Evolutionary conservation across 2,888 invertebrate species (phyloP).

Genomic region (Sipha maydis): DNA sequence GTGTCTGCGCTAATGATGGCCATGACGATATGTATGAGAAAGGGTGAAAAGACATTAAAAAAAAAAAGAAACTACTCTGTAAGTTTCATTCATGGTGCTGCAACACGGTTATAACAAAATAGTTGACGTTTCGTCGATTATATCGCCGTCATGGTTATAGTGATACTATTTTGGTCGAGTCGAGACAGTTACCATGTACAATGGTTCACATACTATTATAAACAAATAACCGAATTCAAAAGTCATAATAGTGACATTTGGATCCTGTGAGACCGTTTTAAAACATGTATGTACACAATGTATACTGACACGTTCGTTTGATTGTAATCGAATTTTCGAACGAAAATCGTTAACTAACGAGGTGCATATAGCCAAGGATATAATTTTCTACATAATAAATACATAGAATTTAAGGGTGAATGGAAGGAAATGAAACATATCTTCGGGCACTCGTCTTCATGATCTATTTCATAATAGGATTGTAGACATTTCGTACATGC

Average conservation of each 20-base stretch:
- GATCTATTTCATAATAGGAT: slow-evolving; percentile 7
- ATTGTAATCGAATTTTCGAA: slow-evolving; percentile 6
- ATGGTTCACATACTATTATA: background rate
- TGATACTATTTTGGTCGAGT: background rate
- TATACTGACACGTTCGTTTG: slow-evolving; percentile 7
- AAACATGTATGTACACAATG: background rate
- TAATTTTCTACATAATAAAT: background rate
- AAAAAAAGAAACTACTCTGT: slow-evolving; percentile 11
- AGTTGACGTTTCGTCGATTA: slow-evolving; percentile 14
- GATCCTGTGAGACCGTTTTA: slow-evolving; percentile 11
- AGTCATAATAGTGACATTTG: background rate
- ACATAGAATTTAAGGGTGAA: background rate
- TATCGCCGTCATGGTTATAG: background rate
- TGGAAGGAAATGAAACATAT: background rate
- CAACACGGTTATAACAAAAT: background rate
- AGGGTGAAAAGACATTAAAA: slow-evolving; percentile 19
- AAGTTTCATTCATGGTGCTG: slow-evolving; percentile 28
- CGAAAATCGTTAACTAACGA: background rate
- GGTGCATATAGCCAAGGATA: no score
- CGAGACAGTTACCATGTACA: no score
- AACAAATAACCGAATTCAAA: background rate
- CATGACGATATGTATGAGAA: background rate
- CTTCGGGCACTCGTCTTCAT: background rate
- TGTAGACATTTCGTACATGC: background rate
- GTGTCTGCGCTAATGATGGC: slow-evolving; percentile 44